These are phyloP conservation scores for Apogon talboti DNA, from an alignment of 2,797 vertebrate genomes.

Conservation along the genomic window DNA sequence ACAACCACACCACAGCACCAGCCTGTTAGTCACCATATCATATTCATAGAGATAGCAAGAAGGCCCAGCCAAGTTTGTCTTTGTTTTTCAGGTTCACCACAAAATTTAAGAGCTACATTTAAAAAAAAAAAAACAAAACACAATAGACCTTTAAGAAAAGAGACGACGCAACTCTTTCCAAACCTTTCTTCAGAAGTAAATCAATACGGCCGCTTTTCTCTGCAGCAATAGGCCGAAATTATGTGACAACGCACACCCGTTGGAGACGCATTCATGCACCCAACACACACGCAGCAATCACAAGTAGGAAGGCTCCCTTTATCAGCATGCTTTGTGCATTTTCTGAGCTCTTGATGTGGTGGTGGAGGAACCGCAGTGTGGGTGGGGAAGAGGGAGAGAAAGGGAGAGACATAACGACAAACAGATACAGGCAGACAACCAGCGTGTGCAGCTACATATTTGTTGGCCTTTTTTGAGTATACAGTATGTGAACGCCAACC, in stretches of 20 bases:
- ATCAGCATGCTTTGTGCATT: slow-evolving; percentile 33
- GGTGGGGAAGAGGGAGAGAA: slow-evolving; percentile 23
- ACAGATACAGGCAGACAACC: slow-evolving; percentile 53
- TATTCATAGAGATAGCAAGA: too few relatives aligned
- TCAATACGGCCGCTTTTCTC: not conserved
- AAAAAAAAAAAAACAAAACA: too few relatives aligned
- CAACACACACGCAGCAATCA: not conserved
- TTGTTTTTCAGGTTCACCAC: too few relatives aligned
- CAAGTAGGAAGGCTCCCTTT: slow-evolving; percentile 1
- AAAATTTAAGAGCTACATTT: too few relatives aligned
- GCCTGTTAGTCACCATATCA: too few relatives aligned
- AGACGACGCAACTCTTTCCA: not conserved
- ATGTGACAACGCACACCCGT: not conserved
- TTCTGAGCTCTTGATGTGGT: slow-evolving; percentile 58
- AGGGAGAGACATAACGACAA: slow-evolving; percentile 14
- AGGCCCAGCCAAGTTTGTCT: too few relatives aligned
- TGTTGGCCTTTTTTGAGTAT: slow-evolving; percentile 62
- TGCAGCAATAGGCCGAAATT: not conserved
- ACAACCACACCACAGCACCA: too few relatives aligned
- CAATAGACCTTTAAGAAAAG: not conserved
- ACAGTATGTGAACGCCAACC: not conserved
- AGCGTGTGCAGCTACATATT: slow-evolving; percentile 81
- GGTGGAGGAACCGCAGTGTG: slow-evolving; percentile 38
- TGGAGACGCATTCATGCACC: not conserved
- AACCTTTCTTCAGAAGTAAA: not conserved